These are phyloP conservation scores for Python bivittatus DNA, from an alignment of 2,113 vertebrate species.

Conservation along the genomic window DNA sequence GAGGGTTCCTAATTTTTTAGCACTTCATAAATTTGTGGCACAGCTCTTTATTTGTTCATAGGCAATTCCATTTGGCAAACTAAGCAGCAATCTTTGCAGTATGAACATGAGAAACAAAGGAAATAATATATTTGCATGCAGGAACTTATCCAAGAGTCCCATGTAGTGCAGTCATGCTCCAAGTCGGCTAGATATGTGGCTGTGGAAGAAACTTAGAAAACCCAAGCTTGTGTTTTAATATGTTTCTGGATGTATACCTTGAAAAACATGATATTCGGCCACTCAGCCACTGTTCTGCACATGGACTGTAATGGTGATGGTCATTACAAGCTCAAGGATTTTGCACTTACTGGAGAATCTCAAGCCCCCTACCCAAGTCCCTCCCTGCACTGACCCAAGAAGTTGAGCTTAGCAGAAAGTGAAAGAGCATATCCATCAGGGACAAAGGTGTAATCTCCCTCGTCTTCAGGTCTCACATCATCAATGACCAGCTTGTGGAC, in stretches of 20 bases:
- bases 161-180: not conserved
- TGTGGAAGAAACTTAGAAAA: not conserved
- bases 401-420: slow-evolving; percentile 90
- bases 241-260: not conserved
- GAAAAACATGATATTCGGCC: not conserved
- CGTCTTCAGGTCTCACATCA: slow-evolving; percentile 82
- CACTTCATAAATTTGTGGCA: not conserved
- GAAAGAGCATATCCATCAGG: slow-evolving; percentile 86
- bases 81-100: not conserved
- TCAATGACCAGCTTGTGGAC: slow-evolving; percentile 86
- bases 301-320: not conserved
- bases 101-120: not conserved
- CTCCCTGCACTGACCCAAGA: slow-evolving; percentile 77
- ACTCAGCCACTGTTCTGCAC: not conserved
- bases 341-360: not conserved
- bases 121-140: not conserved
- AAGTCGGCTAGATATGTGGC: no score
- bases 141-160: not conserved
- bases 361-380: not conserved
- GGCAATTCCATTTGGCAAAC: not conserved
- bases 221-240: not conserved
- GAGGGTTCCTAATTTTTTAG: not conserved
- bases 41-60: not conserved
- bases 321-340: not conserved
- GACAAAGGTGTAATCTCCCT: slow-evolving; percentile 88